These are phyloP conservation scores for Micronycteris hirsuta DNA, from an alignment of 2,113 vertebrate species.

Conservation along the genomic window DNA sequence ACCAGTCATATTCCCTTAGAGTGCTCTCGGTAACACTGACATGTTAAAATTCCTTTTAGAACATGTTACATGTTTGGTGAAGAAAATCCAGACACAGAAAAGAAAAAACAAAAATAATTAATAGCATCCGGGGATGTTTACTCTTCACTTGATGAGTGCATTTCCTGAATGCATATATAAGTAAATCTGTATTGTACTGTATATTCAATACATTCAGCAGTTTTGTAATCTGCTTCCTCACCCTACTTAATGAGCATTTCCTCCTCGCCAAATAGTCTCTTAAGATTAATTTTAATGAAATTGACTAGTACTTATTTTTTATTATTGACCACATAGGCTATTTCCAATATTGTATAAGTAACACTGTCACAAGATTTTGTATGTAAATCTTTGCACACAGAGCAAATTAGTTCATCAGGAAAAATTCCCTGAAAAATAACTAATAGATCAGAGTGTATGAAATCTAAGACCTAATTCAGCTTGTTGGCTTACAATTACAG, in stretches of 20 bases:
- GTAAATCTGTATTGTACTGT: background rate
- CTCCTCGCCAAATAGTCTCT: background rate
- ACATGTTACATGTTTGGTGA: background rate
- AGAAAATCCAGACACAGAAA: background rate
- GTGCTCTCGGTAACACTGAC: background rate
- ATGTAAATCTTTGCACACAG: background rate
- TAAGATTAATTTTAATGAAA: slow-evolving; percentile 18
- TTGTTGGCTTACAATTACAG: background rate
- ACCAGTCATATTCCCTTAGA: background rate
- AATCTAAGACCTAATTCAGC: background rate
- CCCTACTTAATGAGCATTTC: background rate
- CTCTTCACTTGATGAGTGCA: background rate
- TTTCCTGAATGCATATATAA: background rate
- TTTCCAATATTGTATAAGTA: background rate
- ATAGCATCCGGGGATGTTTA: background rate
- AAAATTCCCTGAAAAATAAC: slow-evolving; percentile 23
- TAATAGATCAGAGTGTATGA: background rate
- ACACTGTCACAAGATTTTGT: background rate
- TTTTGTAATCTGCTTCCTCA: background rate
- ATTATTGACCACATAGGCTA: background rate
- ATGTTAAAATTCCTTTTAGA: background rate
- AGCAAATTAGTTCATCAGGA: background rate
- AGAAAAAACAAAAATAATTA: background rate
- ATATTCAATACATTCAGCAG: too few relatives aligned
- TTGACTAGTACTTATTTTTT: background rate